phyloP scores from a whole-genome alignment of 2,113 vertebrate species.

The Xiphophorus maculatus region DNA sequence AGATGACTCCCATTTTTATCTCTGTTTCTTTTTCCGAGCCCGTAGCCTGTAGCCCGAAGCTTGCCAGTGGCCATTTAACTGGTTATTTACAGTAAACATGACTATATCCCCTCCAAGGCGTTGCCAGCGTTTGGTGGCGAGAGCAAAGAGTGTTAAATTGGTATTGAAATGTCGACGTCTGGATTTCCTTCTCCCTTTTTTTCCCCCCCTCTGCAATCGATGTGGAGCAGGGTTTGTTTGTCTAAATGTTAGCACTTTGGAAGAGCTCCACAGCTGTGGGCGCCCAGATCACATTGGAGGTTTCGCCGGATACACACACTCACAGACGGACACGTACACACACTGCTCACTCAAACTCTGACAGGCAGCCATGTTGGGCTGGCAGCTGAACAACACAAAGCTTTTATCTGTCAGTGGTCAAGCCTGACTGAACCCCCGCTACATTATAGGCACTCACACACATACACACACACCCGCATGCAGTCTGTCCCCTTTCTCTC shows the following conservation, averaged over 20 bases:
- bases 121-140: constrained; percentile 61
- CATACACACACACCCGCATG: constrained; percentile 43
- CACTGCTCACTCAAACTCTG: constrained; percentile 77
- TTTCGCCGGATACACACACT: constrained; percentile 44
- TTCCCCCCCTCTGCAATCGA: constrained; percentile 25
- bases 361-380: constrained; percentile 79
- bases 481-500: constrained; percentile 15
- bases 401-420: constrained; percentile 83
- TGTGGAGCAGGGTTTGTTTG: constrained; percentile 73
- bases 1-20: constrained; percentile 73
- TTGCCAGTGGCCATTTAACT: constrained; percentile 71
- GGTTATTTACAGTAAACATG: constrained; percentile 75
- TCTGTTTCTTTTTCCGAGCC: constrained; percentile 53
- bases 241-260: constrained; percentile 79
- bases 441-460: constrained; percentile 73
- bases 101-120: constrained; percentile 55
- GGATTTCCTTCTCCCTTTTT: constrained; percentile 54
- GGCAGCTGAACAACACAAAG: constrained; percentile 82
- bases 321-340: constrained; percentile 21
- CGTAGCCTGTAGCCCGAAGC: constrained; percentile 57
- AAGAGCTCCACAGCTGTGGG: constrained; percentile 75
- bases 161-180: constrained; percentile 64
- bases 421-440: constrained; percentile 78
- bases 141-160: constrained; percentile 59
- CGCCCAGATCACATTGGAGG: constrained; percentile 70